Conservation (phyloP, 2,888 invertebrate species). For the Alitta virens region DNA sequence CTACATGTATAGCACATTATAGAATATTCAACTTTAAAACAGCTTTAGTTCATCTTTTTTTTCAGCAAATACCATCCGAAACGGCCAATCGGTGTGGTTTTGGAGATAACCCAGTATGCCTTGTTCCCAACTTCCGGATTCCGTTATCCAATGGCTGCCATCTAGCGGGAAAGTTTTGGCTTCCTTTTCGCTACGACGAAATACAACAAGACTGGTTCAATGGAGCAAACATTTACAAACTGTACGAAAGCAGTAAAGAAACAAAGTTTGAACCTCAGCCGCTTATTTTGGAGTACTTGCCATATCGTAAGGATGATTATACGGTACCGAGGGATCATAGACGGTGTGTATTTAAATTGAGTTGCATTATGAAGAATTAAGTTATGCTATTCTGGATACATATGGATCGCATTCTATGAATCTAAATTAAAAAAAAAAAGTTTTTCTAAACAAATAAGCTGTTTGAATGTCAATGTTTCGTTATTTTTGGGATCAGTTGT, state of each 20-base stretch:
- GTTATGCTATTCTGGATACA: background rate
- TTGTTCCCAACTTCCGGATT: conserved; percentile 15
- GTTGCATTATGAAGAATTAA: background rate
- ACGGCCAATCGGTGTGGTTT: conserved; percentile 8
- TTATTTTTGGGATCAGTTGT: too few relatives aligned
- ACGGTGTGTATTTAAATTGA: background rate
- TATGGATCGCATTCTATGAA: background rate
- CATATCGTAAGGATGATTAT: conserved; percentile 29
- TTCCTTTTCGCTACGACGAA: background rate
- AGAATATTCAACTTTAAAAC: too few relatives aligned
- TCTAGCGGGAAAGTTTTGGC: conserved; percentile 15
- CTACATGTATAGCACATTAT: too few relatives aligned
- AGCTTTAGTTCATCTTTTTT: too few relatives aligned
- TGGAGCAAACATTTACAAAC: too few relatives aligned
- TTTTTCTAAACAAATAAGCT: too few relatives aligned
- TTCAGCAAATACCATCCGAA: background rate
- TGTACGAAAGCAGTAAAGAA: background rate
- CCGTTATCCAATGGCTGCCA: conserved; percentile 13
- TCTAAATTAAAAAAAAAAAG: background rate
- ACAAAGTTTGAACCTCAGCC: conserved; percentile 2
- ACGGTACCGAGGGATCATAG: conserved; percentile 27
- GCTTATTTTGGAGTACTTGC: conserved; percentile 30
- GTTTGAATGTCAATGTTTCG: too few relatives aligned
- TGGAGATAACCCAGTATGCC: conserved; percentile 17
- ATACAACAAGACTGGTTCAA: too few relatives aligned